These are phyloP conservation scores for Nothoprocta pentlandii DNA, from an alignment of 2,113 vertebrate genomes.

Conservation along the genomic window DNA sequence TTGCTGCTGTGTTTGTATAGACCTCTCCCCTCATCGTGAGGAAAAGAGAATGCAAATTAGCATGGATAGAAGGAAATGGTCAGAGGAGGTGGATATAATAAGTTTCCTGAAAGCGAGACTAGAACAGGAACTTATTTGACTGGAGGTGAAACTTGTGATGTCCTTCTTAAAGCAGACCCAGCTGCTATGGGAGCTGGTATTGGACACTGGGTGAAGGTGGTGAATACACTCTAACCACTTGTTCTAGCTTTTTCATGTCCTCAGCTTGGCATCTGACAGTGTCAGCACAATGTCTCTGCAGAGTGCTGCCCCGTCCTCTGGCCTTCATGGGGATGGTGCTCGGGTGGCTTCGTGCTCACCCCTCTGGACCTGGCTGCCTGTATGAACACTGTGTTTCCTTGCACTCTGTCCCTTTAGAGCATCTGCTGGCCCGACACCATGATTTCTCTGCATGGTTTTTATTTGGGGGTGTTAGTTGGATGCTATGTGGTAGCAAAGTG, in stretches of 20 bases:
- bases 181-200: not conserved
- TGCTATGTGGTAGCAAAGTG: not conserved
- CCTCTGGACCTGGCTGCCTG: not conserved
- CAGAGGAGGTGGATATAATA: not conserved
- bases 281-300: not conserved
- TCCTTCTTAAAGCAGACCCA: not conserved
- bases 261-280: not conserved
- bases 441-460: not conserved
- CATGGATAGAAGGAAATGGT: not conserved
- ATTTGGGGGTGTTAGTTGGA: not conserved
- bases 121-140: not conserved
- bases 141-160: not conserved
- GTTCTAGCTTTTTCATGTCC: not conserved
- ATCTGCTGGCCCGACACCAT: not conserved
- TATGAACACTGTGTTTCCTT: rapidly evolving
- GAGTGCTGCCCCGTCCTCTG: not conserved
- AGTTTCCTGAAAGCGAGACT: not conserved
- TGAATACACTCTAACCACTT: not conserved
- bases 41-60: not conserved
- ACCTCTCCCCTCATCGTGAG: too few species aligned
- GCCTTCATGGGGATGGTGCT: not conserved
- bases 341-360: rapidly evolving
- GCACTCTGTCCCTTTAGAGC: not conserved
- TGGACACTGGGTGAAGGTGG: not conserved
- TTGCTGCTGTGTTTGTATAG: not conserved